phyloP scores from a whole-genome alignment of 2,797 vertebrate genomes.

The Sebastes matsubarae region DNA sequence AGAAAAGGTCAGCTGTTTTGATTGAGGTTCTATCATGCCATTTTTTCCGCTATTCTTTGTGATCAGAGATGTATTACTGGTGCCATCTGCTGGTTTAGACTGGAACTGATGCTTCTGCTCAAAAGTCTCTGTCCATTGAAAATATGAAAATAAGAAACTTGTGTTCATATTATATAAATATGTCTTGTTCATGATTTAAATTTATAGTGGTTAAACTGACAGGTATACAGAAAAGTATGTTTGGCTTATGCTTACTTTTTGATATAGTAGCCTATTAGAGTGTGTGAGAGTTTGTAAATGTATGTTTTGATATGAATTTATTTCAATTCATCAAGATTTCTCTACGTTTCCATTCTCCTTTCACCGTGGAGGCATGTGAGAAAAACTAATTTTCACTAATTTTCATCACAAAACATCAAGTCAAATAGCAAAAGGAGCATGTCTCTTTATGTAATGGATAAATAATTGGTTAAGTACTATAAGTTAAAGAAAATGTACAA shows the following conservation, averaged over 20 bases:
- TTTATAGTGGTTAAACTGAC: neutral
- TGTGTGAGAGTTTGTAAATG: too few species aligned
- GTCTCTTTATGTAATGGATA: too few species aligned
- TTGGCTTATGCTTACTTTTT: too few species aligned
- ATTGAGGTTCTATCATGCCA: neutral
- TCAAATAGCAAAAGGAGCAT: too few species aligned
- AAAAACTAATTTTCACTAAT: too few species aligned
- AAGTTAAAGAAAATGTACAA: fast-evolving
- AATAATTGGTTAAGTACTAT: fast-evolving
- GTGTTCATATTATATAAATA: neutral
- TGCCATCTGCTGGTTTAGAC: conserved; percentile 57
- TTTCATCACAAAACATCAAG: too few species aligned
- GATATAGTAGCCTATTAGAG: too few species aligned
- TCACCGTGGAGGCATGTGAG: too few species aligned
- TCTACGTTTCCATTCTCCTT: too few species aligned
- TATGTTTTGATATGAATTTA: too few species aligned
- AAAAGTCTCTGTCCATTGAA: neutral
- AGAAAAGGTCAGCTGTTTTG: conserved; percentile 30
- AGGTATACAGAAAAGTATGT: too few species aligned
- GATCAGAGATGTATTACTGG: neutral
- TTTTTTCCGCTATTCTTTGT: neutral
- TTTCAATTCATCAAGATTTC: too few species aligned
- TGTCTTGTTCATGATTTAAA: neutral
- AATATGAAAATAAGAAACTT: neutral
- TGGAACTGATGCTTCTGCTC: conserved; percentile 8